Evolutionary conservation across 2,797 vertebrate genomes (phyloP).

Genomic region (Hydrocynus forskahlii): DNA sequence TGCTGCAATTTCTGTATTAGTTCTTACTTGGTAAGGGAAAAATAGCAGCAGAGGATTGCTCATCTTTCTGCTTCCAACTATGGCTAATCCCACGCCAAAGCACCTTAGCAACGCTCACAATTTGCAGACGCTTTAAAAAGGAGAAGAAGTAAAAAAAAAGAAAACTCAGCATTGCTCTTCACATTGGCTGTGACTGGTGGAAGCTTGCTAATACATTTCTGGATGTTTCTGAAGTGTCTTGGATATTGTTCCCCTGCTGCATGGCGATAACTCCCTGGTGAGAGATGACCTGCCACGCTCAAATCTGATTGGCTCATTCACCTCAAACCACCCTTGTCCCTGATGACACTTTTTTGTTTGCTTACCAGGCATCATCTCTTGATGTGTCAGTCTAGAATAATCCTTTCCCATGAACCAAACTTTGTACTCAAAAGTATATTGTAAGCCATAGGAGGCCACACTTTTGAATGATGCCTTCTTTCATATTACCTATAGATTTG

Average conservation of each 20-base stretch:
- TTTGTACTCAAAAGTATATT: neutral
- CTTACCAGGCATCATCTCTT: neutral
- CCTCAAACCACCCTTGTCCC: neutral
- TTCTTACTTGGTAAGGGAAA: slow-evolving; percentile 72
- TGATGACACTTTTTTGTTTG: neutral
- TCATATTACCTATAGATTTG: too few species aligned
- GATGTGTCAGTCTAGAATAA: neutral
- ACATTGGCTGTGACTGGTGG: slow-evolving; percentile 76
- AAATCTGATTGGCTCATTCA: slow-evolving; percentile 5
- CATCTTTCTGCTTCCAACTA: slow-evolving; percentile 73
- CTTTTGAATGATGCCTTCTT: too few species aligned
- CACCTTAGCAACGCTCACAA: slow-evolving; percentile 82
- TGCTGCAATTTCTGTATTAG: slow-evolving; percentile 44
- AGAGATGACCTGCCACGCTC: slow-evolving; percentile 9
- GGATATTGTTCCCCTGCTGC: slow-evolving; percentile 10
- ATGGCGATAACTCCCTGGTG: slow-evolving; percentile 30
- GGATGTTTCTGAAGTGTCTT: slow-evolving; percentile 73
- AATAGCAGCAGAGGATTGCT: slow-evolving; percentile 69
- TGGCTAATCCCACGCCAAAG: slow-evolving; percentile 81
- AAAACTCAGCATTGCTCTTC: slow-evolving; percentile 74
- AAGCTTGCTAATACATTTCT: slow-evolving; percentile 66
- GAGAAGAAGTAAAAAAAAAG: slow-evolving; percentile 44
- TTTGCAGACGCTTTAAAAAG: slow-evolving; percentile 80
- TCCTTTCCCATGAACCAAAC: neutral
- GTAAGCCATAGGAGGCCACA: neutral